A percentile compares a stretch with the other conserved stretches of the same genome.
Conservation (phyloP, 1,140 invertebrate species). For the Zaprionus camerounensis region DNA sequence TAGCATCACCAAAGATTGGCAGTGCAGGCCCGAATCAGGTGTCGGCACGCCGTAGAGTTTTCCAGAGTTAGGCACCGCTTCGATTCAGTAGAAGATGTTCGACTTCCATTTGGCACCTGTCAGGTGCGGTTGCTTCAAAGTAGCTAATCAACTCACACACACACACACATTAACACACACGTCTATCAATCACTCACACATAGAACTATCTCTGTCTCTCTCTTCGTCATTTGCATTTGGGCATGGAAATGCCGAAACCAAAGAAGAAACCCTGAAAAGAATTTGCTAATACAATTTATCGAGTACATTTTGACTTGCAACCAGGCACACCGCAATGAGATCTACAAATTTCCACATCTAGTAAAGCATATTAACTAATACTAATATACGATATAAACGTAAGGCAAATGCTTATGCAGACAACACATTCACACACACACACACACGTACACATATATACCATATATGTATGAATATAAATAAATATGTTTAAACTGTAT, state of each 20-base stretch:
- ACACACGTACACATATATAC: slow-evolving; percentile 39
- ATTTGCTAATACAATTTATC: slow-evolving; percentile 35
- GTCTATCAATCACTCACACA: slow-evolving; percentile 14
- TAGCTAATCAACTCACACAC: slow-evolving; percentile 23
- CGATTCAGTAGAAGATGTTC: slow-evolving; percentile 40
- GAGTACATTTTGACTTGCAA: slow-evolving; percentile 51
- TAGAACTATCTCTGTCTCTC: neutral
- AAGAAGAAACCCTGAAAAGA: slow-evolving; percentile 19
- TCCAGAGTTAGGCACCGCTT: slow-evolving; percentile 43
- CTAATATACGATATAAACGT: slow-evolving; percentile 63
- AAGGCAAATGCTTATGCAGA: slow-evolving; percentile 55
- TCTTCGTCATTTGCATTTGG: slow-evolving; percentile 41
- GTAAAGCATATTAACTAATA: slow-evolving; percentile 46
- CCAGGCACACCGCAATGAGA: slow-evolving; percentile 55
- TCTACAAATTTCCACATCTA: slow-evolving; percentile 52
- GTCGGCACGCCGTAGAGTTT: slow-evolving; percentile 30
- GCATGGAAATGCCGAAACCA: slow-evolving; percentile 13
- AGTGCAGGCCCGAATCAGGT: neutral
- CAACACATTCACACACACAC: slow-evolving; percentile 10
- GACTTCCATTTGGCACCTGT: slow-evolving; percentile 47
- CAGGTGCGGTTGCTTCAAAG: slow-evolving; percentile 51
- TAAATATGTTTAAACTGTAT: slow-evolving; percentile 71
- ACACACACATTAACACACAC: slow-evolving; percentile 18
- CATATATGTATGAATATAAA: slow-evolving; percentile 52
- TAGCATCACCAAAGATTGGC: neutral